Evolutionary conservation across 2,888 invertebrate species (phyloP), one percentile per base, ranked within the genome.

Genomic region (Gryllus longicercus): DNA sequence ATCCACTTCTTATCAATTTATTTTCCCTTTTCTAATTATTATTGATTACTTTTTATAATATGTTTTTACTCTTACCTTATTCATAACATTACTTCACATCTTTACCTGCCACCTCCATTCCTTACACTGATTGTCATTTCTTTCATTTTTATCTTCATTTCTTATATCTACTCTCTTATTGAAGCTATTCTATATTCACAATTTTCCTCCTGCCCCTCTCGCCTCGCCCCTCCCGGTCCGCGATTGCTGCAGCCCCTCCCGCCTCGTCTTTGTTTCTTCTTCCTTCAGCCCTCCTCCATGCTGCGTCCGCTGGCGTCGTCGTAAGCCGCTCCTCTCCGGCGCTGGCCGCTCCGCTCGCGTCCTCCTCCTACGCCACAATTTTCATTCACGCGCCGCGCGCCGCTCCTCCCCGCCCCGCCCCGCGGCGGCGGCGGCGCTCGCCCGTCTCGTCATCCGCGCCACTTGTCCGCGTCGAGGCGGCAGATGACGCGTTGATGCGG

Each of bases 351-450:
- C 63, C 63, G 63, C n/a, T 63, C 5, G 63, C n/a, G 16, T 14
- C 63, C 16, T 63, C 63, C 63, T 14, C 63, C 63, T 63, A 63
- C 63, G 63, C 63, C n/a, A 63, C 63, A 63, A 63, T 63, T 63
- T 63, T 63, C 63, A 63, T 63, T 63, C 63, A n/a, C 63, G 63
- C 63, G 63, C 14, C 16, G 63, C 18, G 18, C 63, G 63, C 14
- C 0, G 16, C 16, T 18, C 63, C 4, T 63, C 63, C 63, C 16
- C 63, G 63, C n/a, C 11, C 14, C n/a, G n/a, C 14, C n/a, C 63
- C 63, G 63, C 5, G 18, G 2, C 14, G 63, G 63, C 63, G 11
- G 11, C 63, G 63, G 14, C 63, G 63, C 63, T 63, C 63, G n/a
- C 11, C 63, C n/a, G 63, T n/a, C 63, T n/a, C 14, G 16, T n/a